These are phyloP conservation scores for Bufotes viridis DNA, from an alignment of 2,797 vertebrate genomes.

Conservation along the genomic window DNA sequence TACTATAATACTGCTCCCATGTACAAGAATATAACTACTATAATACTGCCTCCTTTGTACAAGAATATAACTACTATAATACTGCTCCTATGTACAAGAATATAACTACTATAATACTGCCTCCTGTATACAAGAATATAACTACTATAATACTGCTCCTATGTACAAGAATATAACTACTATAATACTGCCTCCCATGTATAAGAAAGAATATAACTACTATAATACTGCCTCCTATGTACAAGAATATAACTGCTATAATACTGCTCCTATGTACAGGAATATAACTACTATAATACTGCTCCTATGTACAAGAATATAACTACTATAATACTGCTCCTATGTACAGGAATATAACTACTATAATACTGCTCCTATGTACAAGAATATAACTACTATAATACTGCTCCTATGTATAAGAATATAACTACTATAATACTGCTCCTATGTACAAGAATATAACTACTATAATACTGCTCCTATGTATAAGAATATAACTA, in stretches of 20 bases:
- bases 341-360: slow-evolving; percentile 5
- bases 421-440: slow-evolving; percentile 22
- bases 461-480: slow-evolving; percentile 16
- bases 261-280: slow-evolving; percentile 2
- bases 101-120: slow-evolving; percentile 25
- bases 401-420: not conserved
- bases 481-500: slow-evolving; percentile 18
- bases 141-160: slow-evolving; percentile 7
- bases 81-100: slow-evolving; percentile 7
- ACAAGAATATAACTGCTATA: slow-evolving; percentile 16
- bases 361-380: slow-evolving; percentile 1
- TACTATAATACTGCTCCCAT: not conserved
- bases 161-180: slow-evolving; percentile 1
- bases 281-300: slow-evolving; percentile 12
- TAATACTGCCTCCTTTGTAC: not conserved
- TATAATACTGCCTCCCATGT: not conserved
- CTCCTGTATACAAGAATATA: not conserved
- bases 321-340: not conserved
- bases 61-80: slow-evolving; percentile 23
- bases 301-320: slow-evolving; percentile 14
- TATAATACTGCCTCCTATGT: not conserved
- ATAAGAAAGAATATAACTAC: slow-evolving; percentile 14
- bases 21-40: slow-evolving; percentile 7
- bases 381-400: slow-evolving; percentile 10
- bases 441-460: slow-evolving; percentile 19